Conservation (phyloP, 2,888 invertebrate genomes). For the Dynastes maya region DNA sequence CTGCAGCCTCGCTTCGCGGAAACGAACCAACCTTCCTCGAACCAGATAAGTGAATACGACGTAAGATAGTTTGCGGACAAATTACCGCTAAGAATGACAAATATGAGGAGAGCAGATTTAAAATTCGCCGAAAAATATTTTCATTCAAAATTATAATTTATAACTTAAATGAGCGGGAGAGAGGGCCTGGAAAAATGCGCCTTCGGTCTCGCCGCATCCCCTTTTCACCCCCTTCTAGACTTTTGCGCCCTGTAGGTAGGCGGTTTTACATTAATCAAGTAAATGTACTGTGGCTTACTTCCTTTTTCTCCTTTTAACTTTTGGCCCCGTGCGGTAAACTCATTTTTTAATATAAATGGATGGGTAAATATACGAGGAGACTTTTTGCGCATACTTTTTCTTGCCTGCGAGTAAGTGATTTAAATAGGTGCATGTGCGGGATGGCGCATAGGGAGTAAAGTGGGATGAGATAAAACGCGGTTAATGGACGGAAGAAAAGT, state of each 20-base stretch:
- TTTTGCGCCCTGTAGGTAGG: conserved; percentile 22
- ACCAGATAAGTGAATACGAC: conserved; percentile 54
- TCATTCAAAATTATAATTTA: conserved; percentile 55
- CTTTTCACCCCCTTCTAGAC: background rate
- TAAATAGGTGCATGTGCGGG: background rate
- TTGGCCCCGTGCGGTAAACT: conserved; percentile 28
- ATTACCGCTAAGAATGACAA: conserved; percentile 56
- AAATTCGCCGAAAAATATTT: conserved; percentile 53
- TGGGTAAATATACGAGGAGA: conserved; percentile 28
- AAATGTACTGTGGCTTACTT: conserved; percentile 51
- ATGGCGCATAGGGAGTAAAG: background rate
- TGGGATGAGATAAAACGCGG: background rate
- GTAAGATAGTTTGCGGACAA: conserved; percentile 54
- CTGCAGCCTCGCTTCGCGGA: conserved; percentile 14
- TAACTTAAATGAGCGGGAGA: conserved; percentile 40
- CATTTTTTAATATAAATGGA: conserved; percentile 40
- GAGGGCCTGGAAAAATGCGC: conserved; percentile 4
- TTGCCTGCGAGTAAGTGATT: conserved; percentile 4
- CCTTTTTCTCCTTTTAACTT: conserved; percentile 43
- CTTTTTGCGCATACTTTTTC: conserved; percentile 6
- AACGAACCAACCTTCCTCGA: background rate
- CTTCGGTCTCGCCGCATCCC: background rate
- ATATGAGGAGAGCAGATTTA: conserved; percentile 53
- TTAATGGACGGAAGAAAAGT: background rate
- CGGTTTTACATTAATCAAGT: conserved; percentile 52